phyloP scores from a whole-genome alignment of 2,888 invertebrate genomes.

The Sialis lutaria region DNA sequence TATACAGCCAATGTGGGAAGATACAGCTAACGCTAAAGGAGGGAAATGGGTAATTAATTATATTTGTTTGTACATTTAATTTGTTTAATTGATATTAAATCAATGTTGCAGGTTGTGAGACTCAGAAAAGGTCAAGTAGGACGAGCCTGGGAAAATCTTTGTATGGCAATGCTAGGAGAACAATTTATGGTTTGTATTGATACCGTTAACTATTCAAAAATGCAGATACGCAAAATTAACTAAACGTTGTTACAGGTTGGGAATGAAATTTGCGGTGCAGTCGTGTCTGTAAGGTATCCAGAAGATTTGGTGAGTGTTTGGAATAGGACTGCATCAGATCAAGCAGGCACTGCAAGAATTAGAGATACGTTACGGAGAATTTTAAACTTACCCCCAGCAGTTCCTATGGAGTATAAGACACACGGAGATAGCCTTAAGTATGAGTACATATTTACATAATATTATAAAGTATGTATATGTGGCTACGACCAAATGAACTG shows the following conservation, averaged over 20 bases:
- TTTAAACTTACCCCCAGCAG: constrained; percentile 82
- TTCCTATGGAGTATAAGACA: constrained; percentile 88
- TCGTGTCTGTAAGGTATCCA: constrained; percentile 87
- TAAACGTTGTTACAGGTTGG: constrained; percentile 37
- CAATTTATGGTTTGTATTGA: constrained; percentile 66
- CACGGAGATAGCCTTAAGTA: constrained; percentile 69
- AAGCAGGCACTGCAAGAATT: constrained; percentile 74
- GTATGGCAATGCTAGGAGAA: constrained; percentile 96
- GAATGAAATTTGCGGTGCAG: constrained; percentile 95
- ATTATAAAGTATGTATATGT: no score
- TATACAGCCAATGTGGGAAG: constrained; percentile 99
- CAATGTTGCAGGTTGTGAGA: constrained; percentile 43
- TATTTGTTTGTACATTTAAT: background rate
- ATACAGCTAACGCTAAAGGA: constrained; percentile 86
- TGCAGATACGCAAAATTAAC: background rate
- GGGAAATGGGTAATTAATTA: constrained; percentile 77
- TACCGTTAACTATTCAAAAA: background rate
- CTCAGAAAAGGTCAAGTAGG: constrained; percentile 88
- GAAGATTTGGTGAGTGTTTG: constrained; percentile 94
- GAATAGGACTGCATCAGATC: constrained; percentile 90
- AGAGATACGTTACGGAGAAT: constrained; percentile 89
- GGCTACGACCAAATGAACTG: no score
- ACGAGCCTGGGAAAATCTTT: constrained; percentile 96
- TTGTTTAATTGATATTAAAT: background rate
- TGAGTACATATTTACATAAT: constrained; percentile 7